phyloP scores from a whole-genome alignment of 2,888 invertebrate species.

The Trissonchulus latispiculum region DNA sequence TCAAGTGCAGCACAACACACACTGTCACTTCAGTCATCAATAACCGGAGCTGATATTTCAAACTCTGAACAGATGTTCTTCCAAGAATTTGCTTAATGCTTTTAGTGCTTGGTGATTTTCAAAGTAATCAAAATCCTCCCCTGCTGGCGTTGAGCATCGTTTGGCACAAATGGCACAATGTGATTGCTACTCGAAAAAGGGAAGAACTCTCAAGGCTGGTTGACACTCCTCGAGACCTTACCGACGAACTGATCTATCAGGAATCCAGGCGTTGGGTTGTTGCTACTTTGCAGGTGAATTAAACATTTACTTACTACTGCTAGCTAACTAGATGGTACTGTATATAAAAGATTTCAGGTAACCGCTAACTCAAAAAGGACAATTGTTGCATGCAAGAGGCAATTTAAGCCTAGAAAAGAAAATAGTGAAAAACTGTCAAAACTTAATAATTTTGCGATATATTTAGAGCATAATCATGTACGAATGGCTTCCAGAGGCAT shows the following conservation, averaged over 20 bases:
- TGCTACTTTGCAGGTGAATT: constrained; percentile 46
- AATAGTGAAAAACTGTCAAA: too few species aligned
- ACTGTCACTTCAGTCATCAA: too few species aligned
- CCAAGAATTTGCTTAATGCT: too few species aligned
- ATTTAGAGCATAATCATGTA: constrained; percentile 20
- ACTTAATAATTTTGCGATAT: too few species aligned
- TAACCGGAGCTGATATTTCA: background rate
- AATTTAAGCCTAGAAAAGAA: too few species aligned
- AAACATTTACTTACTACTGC: constrained; percentile 20
- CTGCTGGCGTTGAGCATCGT: constrained; percentile 35
- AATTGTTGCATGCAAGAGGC: too few species aligned
- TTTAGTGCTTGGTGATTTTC: constrained; percentile 38
- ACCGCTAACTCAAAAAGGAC: too few species aligned
- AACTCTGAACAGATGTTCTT: background rate
- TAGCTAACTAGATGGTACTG: too few species aligned
- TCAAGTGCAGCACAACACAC: too few species aligned
- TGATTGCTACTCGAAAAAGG: constrained; percentile 26
- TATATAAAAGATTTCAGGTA: too few species aligned
- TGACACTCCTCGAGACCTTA: constrained; percentile 27
- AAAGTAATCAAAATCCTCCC: constrained; percentile 43
- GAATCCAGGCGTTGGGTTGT: constrained; percentile 40
- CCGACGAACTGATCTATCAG: constrained; percentile 38
- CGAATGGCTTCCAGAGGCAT: constrained; percentile 20
- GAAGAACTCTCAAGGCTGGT: constrained; percentile 21
- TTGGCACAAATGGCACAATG: constrained; percentile 30